phyloP scores from a whole-genome alignment of 2,113 vertebrate genomes.

The Chascanopsetta lugubris region DNA sequence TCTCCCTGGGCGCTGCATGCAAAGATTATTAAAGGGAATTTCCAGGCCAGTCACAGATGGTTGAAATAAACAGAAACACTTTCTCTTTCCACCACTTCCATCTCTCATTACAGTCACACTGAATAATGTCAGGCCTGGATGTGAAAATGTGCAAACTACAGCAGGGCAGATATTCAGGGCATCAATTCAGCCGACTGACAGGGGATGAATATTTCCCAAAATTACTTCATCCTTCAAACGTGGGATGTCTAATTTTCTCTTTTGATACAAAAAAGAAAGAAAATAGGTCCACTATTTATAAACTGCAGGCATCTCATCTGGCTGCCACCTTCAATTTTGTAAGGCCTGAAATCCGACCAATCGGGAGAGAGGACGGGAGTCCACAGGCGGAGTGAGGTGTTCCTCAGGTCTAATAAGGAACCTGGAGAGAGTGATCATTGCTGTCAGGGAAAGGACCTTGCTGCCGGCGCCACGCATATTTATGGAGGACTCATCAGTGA shows the following conservation, averaged over 20 bases:
- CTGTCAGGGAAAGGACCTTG: constrained; percentile 22
- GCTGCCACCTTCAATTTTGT: not conserved
- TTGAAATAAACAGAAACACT: constrained; percentile 67
- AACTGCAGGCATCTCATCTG: not conserved
- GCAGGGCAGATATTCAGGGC: constrained; percentile 53
- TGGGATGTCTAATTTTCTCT: not conserved
- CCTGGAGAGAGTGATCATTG: constrained; percentile 14
- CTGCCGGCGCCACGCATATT: constrained; percentile 27
- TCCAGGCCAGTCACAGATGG: constrained; percentile 64
- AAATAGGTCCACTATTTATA: not conserved
- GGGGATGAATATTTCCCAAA: constrained; percentile 27
- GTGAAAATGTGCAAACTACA: constrained; percentile 65
- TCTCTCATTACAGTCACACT: constrained; percentile 59
- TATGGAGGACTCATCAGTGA: constrained; percentile 27
- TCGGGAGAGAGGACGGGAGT: not conserved
- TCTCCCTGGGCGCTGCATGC: constrained; percentile 25
- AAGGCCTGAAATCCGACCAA: not conserved
- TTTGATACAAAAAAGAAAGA: too few relatives aligned
- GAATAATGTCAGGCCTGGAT: constrained; percentile 58
- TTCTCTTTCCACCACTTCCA: constrained; percentile 58
- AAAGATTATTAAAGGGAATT: constrained; percentile 54
- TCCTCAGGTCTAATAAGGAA: not conserved
- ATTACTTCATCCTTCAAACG: constrained; percentile 16
- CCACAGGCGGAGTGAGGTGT: not conserved
- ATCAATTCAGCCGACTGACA: constrained; percentile 47